Base-by-base conservation (phyloP, 2,797 vertebrate genomes). In the Sphaeramia orbicularis region DNA sequence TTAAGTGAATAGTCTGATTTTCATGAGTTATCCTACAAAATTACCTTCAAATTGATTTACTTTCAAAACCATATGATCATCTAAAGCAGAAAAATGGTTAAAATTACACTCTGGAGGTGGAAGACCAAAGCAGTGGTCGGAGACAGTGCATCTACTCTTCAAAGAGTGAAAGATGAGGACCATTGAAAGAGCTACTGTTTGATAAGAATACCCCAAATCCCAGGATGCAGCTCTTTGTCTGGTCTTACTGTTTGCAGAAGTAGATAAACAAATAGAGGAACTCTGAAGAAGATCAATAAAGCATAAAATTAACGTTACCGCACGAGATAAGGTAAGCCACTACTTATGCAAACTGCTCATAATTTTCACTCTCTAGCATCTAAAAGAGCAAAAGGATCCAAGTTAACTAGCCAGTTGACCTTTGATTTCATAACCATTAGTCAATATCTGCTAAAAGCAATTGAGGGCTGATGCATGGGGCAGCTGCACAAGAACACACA, bases 401-500 rank as follows among this genome's bases (percentile, higher is more conserved):
- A 65, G 16, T 48, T 74, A 78, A 80, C 49, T 32, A 71, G 48
- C 40, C 49, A 24, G 38, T 54, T 80, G 77, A 83, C 67, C 72
- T 87, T 84, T 78, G 51, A 57, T 78, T 80, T 56, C 27, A 47
- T 53, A 66, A 49, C 44, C 19, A 71, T 66, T 58, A 62, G 63
- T 83, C 59, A 64, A 71, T 80, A 83, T 67, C 36, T 66, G 43
- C 66, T 80, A 50, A 66, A 73, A 67, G 52, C 58, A 77, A 66
- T 27, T 54, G 50, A 72, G 21, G 41, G 44, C 60, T 50, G 27
- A 67, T 51, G 38, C 16, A 66, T 60, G 15, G 18, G 68, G 72
- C 49, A 65, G 43, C 42, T 36, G 27, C 35, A 50, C 55, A 67
- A 42, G 58, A 50, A 66, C 47, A 48, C 42, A 69, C 52, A 54